Conservation (phyloP, 2,797 vertebrate species). For the Avahi laniger region DNA sequence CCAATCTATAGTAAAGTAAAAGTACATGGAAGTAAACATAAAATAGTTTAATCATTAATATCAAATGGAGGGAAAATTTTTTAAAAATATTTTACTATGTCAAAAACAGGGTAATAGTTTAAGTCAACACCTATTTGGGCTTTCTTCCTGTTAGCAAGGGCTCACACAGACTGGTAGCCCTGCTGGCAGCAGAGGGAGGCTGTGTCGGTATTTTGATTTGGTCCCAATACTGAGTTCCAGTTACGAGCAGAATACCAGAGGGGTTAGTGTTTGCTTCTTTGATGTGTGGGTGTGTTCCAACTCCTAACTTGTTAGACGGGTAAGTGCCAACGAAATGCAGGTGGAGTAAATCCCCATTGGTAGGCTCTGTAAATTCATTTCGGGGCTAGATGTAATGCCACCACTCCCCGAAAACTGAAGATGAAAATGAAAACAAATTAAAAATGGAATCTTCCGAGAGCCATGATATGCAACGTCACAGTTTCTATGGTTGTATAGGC, state of each 20-base stretch:
- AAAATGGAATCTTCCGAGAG: not conserved
- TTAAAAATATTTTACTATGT: not conserved
- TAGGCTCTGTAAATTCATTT: not conserved
- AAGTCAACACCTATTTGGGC: not conserved
- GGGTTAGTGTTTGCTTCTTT: not conserved
- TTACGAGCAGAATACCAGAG: not conserved
- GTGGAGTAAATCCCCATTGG: not conserved
- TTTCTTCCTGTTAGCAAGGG: not conserved
- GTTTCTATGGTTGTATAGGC: not conserved
- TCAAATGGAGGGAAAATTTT: not conserved
- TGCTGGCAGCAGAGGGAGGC: not conserved
- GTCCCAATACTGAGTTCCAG: not conserved
- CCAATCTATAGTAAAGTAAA: not conserved
- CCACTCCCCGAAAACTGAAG: not conserved
- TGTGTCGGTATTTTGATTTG: not conserved
- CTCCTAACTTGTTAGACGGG: not conserved
- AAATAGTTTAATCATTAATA: not conserved
- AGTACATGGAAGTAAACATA: not conserved
- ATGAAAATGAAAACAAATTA: not conserved
- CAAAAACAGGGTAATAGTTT: not conserved
- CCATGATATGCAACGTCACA: not conserved
- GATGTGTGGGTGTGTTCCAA: not conserved
- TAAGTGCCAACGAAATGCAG: not conserved
- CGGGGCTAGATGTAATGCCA: not conserved
- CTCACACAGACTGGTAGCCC: not conserved